phyloP scores from a whole-genome alignment of 2,888 invertebrate species.

The Patella ulyssiponensis region DNA sequence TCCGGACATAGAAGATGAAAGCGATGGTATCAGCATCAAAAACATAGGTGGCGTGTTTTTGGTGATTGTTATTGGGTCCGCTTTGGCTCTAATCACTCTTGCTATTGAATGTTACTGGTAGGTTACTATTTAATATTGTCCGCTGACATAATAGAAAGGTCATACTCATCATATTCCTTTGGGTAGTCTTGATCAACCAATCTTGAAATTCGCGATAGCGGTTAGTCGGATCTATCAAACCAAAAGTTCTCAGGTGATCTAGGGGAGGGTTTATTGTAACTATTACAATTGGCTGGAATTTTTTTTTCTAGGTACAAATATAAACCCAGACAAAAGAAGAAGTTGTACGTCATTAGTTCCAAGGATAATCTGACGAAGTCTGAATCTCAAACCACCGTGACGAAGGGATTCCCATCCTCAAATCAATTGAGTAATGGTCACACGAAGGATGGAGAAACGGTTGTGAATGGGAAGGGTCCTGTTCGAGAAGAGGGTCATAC shows the following conservation, averaged over 20 bases:
- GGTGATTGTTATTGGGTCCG: slow-evolving; percentile 95
- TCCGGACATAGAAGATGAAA: slow-evolving; percentile 92
- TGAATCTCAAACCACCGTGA: slow-evolving; percentile 21
- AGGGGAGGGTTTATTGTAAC: too few species aligned
- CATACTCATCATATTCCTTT: too few species aligned
- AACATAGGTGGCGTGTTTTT: slow-evolving; percentile 98
- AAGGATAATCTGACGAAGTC: slow-evolving; percentile 26
- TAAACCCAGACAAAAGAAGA: slow-evolving; percentile 36
- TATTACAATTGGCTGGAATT: too few species aligned
- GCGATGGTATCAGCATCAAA: slow-evolving; percentile 96
- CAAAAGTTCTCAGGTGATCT: too few species aligned
- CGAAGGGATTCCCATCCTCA: slow-evolving; percentile 13
- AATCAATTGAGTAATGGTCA: not conserved
- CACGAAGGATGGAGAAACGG: slow-evolving; percentile 1
- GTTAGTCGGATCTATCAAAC: too few species aligned
- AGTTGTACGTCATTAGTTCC: slow-evolving; percentile 37
- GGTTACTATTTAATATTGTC: not conserved
- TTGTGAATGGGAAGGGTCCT: not conserved
- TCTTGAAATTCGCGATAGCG: too few species aligned
- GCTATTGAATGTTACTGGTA: slow-evolving; percentile 85
- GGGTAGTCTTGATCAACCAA: too few species aligned
- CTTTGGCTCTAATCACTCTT: slow-evolving; percentile 89
- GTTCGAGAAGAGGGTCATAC: slow-evolving; percentile 20
- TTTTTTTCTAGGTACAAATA: slow-evolving; percentile 37
- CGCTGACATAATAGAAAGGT: too few species aligned